Conservation (phyloP, 2,113 vertebrate species). For the Macrotis lagotis region DNA sequence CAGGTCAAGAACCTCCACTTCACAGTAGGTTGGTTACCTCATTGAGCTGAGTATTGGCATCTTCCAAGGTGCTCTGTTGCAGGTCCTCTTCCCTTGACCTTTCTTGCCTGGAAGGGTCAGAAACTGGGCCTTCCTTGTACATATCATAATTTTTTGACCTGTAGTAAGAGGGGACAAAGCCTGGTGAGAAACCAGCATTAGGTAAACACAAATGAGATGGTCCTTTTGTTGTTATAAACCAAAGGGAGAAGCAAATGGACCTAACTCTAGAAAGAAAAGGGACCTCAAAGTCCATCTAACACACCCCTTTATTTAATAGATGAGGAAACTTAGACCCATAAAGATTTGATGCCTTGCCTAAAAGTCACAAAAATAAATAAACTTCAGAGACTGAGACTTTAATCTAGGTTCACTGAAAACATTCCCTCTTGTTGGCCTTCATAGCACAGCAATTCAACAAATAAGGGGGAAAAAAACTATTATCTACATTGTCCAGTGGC, state of each 20-base stretch:
- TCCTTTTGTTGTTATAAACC: not conserved
- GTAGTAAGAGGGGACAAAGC: constrained; percentile 30
- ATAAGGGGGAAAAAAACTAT: not conserved
- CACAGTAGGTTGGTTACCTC: constrained; percentile 80
- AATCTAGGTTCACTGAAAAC: not conserved
- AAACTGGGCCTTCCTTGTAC: constrained; percentile 22
- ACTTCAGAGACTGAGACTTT: not conserved
- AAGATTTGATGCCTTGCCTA: not conserved
- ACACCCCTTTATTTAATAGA: not conserved
- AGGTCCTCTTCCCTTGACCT: constrained; percentile 18
- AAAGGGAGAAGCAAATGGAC: not conserved
- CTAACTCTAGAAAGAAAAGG: not conserved
- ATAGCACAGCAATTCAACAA: not conserved
- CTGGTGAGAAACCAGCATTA: not conserved
- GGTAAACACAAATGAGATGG: not conserved
- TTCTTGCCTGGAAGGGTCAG: not conserved
- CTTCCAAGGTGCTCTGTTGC: not conserved
- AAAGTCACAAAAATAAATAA: not conserved
- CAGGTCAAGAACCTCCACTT: not conserved
- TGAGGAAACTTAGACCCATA: not conserved
- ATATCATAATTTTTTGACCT: constrained; percentile 60
- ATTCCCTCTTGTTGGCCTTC: not conserved
- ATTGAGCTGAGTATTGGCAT: not conserved
- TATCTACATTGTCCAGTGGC: not conserved
- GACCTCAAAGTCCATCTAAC: not conserved